Conservation (phyloP, 2,113 vertebrate genomes). For the Rhineura floridana region DNA sequence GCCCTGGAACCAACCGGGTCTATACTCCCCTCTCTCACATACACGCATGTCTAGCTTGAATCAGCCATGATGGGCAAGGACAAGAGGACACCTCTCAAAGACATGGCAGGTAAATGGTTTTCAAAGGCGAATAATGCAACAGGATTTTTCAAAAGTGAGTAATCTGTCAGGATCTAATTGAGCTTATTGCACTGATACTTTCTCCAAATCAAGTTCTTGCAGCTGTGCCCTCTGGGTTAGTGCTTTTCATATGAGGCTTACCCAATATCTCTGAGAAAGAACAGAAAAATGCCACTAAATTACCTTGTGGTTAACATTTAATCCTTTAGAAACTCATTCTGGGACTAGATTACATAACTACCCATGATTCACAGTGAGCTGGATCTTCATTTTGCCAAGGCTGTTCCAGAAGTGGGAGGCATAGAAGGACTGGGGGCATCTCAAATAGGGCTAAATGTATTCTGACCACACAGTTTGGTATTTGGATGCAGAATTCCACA, state of each 20-base stretch:
- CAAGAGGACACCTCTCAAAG: conserved; percentile 56
- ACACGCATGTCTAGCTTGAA: too few species aligned
- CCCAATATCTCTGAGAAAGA: conserved; percentile 59
- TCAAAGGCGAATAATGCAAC: conserved; percentile 4
- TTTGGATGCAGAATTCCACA: background rate
- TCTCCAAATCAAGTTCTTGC: conserved; percentile 69
- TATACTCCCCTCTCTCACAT: too few species aligned
- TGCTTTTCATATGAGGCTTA: conserved; percentile 63
- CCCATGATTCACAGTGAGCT: background rate
- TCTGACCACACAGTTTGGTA: background rate
- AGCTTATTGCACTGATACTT: conserved; percentile 58
- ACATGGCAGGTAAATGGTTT: conserved; percentile 45
- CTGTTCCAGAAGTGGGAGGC: background rate
- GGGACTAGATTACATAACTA: background rate
- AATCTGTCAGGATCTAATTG: conserved; percentile 44
- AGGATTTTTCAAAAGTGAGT: conserved; percentile 31
- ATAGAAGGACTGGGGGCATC: background rate
- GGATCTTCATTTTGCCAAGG: background rate
- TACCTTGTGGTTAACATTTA: conserved; percentile 31
- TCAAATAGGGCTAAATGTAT: background rate
- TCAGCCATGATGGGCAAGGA: too few species aligned
- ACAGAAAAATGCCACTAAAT: conserved; percentile 49
- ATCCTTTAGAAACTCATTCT: conserved; percentile 2
- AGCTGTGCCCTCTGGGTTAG: conserved; percentile 54
- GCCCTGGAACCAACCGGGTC: too few species aligned